These are phyloP conservation scores for Bufo bufo DNA, from an alignment of 2,113 vertebrate species.

Conservation along the genomic window DNA sequence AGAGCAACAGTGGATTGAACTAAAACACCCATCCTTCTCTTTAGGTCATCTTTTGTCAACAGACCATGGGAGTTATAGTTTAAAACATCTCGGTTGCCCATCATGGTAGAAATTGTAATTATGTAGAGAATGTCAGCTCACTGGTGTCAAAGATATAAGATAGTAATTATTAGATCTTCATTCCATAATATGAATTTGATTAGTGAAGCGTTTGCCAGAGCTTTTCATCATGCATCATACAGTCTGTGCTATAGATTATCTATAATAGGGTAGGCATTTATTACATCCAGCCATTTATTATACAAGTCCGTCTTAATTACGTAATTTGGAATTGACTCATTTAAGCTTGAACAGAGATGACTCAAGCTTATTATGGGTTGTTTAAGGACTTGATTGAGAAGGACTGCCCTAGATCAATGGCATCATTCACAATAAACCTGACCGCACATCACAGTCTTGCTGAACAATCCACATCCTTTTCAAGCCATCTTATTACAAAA, in stretches of 20 bases:
- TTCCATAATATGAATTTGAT: not conserved
- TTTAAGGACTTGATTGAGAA: constrained; percentile 25
- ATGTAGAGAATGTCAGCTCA: not conserved
- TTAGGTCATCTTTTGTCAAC: not conserved
- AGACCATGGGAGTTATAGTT: not conserved
- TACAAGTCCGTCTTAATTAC: constrained; percentile 11
- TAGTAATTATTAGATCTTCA: not conserved
- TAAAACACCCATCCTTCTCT: not conserved
- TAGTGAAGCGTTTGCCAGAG: not conserved
- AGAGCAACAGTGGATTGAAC: not conserved
- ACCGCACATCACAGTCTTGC: constrained; percentile 6
- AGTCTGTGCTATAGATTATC: not conserved
- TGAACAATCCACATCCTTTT: constrained; percentile 27
- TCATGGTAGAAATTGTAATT: not conserved
- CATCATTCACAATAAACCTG: constrained; percentile 28
- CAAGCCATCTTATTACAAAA: constrained; percentile 19
- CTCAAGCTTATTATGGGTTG: constrained; percentile 21
- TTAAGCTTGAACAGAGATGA: constrained; percentile 34
- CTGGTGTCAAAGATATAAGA: not conserved
- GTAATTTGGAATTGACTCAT: constrained; percentile 18
- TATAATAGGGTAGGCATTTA: constrained; percentile 3
- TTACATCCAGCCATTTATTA: not conserved
- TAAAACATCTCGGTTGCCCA: no score
- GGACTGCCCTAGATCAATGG: constrained; percentile 27
- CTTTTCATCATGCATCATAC: not conserved